Percentiles rank a stretch among this genome's conserved stretches.
These are phyloP conservation scores for Lytechinus pictus DNA, from an alignment of 35 echinoderm and acorn worm species.

Conservation along the genomic window DNA sequence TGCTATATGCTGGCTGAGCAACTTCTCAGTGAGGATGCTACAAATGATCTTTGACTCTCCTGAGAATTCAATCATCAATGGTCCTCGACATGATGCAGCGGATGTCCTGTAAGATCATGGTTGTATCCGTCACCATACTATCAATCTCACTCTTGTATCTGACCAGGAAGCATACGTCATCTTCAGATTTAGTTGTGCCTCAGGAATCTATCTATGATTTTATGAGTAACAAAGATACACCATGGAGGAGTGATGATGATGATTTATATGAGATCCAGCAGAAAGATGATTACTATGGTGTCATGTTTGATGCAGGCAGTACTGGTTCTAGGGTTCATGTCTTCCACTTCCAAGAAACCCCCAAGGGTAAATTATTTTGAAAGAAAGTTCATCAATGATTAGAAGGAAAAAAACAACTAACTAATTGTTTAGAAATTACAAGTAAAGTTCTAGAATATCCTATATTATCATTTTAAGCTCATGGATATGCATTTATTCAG, in stretches of 20 bases:
- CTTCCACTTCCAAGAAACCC: conserved; percentile 77
- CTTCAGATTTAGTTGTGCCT: background rate
- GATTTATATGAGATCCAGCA: background rate
- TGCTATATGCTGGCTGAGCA: background rate
- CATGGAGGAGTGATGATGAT: background rate
- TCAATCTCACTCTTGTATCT: background rate
- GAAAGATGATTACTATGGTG: conserved; percentile 80
- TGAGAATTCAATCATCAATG: background rate
- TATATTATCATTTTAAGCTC: background rate
- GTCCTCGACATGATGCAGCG: conserved; percentile 24
- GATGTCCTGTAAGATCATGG: conserved; percentile 4
- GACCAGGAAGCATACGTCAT: background rate
- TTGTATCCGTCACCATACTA: background rate
- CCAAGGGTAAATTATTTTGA: conserved; percentile 53
- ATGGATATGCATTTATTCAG: no score
- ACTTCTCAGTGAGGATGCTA: background rate
- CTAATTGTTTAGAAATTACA: no score
- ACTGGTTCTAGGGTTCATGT: conserved; percentile 92
- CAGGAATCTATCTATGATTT: background rate
- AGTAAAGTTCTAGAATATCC: no score
- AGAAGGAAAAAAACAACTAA: background rate
- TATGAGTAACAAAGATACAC: background rate
- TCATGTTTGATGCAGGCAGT: conserved; percentile 98
- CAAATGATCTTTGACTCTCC: background rate
- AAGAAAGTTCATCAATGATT: background rate